A percentile compares a stretch with the other conserved stretches of the same genome.
Conservation (phyloP, 2,113 vertebrate genomes). For the Mus pahari region DNA sequence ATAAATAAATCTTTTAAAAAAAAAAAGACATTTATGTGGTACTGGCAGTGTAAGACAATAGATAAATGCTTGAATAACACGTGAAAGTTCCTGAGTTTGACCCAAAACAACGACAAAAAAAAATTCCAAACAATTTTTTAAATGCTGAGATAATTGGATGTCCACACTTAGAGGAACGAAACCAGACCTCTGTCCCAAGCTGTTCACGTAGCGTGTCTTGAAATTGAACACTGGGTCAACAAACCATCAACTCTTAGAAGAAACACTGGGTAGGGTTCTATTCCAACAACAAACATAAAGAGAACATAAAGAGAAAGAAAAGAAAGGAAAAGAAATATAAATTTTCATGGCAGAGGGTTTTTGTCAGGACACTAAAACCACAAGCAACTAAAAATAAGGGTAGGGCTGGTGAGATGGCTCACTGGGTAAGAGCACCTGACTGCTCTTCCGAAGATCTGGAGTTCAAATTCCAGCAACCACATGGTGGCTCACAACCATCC, state of each 20-base stretch:
- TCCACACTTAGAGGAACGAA: background rate
- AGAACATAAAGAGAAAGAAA: background rate
- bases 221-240: background rate
- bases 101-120: background rate
- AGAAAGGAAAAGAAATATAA: background rate
- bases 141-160: background rate
- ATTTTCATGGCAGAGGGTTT: background rate
- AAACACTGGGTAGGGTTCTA: too few species aligned
- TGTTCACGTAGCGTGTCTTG: background rate
- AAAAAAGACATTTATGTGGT: background rate
- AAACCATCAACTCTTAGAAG: background rate
- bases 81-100: background rate
- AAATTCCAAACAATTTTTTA: background rate
- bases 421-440: too few species aligned
- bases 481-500: too few species aligned
- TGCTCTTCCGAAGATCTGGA: too few species aligned
- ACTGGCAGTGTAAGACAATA: background rate
- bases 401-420: too few species aligned
- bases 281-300: background rate
- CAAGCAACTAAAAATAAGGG: background rate
- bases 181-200: background rate
- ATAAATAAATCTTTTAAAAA: too few species aligned
- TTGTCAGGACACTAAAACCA: background rate
- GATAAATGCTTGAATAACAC: background rate
- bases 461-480: too few species aligned